Evolutionary conservation across 1,140 invertebrate genomes (phyloP).

Genomic region (Hermatobates lingyangjiaoensis): DNA sequence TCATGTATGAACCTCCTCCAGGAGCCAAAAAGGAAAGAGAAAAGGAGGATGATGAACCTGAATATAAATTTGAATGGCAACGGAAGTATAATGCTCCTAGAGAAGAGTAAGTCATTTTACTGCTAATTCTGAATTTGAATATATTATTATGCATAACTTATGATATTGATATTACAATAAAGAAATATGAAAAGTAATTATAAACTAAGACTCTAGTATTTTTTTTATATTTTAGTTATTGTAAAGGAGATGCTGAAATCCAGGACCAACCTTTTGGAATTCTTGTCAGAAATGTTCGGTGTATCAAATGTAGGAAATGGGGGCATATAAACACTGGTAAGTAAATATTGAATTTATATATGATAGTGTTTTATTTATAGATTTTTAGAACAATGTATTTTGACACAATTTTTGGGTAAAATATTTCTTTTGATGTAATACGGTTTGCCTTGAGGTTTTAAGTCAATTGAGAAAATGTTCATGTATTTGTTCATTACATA

Average conservation of each 20-base stretch:
- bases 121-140: slow-evolving; percentile 1
- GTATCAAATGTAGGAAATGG: slow-evolving; percentile 98
- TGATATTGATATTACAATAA: neutral
- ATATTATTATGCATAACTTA: slow-evolving; percentile 3
- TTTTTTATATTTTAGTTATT: slow-evolving; percentile 45
- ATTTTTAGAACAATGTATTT: too few relatives aligned
- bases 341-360: neutral
- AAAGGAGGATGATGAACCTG: slow-evolving; percentile 82
- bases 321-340: slow-evolving; percentile 96
- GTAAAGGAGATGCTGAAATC: slow-evolving; percentile 88
- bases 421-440: too few relatives aligned
- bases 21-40: slow-evolving; percentile 80
- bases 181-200: neutral
- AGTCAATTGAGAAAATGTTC: too few relatives aligned
- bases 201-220: neutral
- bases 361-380: too few relatives aligned
- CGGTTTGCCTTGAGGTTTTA: too few relatives aligned
- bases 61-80: slow-evolving; percentile 99
- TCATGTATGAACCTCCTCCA: slow-evolving; percentile 99
- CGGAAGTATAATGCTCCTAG: slow-evolving; percentile 95
- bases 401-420: too few relatives aligned
- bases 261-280: slow-evolving; percentile 98
- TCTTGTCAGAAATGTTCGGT: slow-evolving; percentile 88
- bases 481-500: too few relatives aligned
- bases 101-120: slow-evolving; percentile 39